Percentiles rank a stretch among this genome's conserved stretches.
These are phyloP conservation scores for Enteromius unitaeniatus DNA, from an alignment of 2,797 vertebrate genomes.

Conservation along the genomic window DNA sequence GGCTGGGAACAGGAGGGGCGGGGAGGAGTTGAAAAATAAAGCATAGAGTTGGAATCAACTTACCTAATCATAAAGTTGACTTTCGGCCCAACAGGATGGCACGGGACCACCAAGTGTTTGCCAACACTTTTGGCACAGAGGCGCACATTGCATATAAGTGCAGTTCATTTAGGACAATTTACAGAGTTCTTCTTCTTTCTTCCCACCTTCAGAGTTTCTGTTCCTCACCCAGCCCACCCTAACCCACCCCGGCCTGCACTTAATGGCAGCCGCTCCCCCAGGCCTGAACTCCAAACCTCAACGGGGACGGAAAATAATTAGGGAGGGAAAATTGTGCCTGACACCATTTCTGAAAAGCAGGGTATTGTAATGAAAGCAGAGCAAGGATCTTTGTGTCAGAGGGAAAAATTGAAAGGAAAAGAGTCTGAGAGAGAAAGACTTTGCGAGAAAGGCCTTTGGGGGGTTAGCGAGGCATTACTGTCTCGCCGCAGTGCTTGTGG, in stretches of 20 bases:
- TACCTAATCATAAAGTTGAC: conserved; percentile 37
- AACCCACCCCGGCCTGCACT: conserved; percentile 63
- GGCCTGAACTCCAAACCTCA: conserved; percentile 81
- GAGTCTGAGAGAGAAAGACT: conserved; percentile 19
- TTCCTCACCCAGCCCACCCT: conserved; percentile 52
- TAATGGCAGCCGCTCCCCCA: conserved; percentile 70
- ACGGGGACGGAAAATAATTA: conserved; percentile 84
- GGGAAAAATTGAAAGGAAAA: conserved; percentile 53
- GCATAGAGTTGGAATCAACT: conserved; percentile 17
- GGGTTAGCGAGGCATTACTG: conserved; percentile 71
- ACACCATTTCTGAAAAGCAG: conserved; percentile 86
- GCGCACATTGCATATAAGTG: background rate
- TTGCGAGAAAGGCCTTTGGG: conserved; percentile 68
- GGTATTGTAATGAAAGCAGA: conserved; percentile 86
- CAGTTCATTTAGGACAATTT: conserved; percentile 52
- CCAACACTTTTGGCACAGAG: conserved; percentile 35
- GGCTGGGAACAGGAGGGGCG: conserved; percentile 61
- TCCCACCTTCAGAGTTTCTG: conserved; percentile 28
- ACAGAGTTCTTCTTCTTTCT: conserved; percentile 23
- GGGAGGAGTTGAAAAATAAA: conserved; percentile 31
- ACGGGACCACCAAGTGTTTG: background rate
- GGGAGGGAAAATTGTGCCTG: conserved; percentile 84
- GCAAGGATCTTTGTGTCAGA: conserved; percentile 80
- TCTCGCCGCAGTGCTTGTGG: conserved; percentile 75
- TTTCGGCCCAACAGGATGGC: conserved; percentile 21